Evolutionary conservation across 2,888 invertebrate species (phyloP).

Genomic region (Tenthredo mesomela): DNA sequence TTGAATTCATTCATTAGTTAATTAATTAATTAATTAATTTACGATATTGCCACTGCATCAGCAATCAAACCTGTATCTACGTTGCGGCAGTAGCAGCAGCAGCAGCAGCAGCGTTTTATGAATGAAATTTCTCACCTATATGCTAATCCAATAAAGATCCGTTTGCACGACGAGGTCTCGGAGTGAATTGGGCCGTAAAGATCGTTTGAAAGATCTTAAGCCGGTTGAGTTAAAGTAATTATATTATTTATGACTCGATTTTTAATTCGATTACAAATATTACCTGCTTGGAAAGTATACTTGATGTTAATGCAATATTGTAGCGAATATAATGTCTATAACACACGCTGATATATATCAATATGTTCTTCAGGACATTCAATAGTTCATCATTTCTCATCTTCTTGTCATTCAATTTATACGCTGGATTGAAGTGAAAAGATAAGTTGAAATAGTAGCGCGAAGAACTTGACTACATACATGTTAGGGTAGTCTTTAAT

Average conservation of each 20-base stretch:
- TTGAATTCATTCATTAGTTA: not conserved
- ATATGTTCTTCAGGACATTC: too few species aligned
- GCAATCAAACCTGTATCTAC: conserved; percentile 41
- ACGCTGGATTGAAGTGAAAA: too few species aligned
- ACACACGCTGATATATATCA: not conserved
- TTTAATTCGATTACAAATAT: conserved; percentile 65
- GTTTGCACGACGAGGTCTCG: conserved; percentile 34
- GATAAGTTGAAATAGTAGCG: too few species aligned
- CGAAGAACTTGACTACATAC: too few species aligned
- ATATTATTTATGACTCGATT: conserved; percentile 67
- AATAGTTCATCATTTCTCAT: not conserved
- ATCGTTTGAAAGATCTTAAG: conserved; percentile 39
- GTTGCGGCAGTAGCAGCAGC: not conserved
- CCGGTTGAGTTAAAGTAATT: conserved; percentile 61
- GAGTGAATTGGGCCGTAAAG: conserved; percentile 48
- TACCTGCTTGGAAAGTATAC: not conserved
- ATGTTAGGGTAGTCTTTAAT: too few species aligned
- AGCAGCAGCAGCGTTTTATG: conserved; percentile 29
- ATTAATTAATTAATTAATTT: not conserved
- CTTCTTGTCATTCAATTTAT: too few species aligned
- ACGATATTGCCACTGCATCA: not conserved
- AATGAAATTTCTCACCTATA: conserved; percentile 41
- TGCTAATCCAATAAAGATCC: conserved; percentile 46
- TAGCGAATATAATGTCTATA: not conserved
- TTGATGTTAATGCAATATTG: not conserved